Conservation (phyloP, 2,797 vertebrate species). For the Scolopax rusticola region DNA sequence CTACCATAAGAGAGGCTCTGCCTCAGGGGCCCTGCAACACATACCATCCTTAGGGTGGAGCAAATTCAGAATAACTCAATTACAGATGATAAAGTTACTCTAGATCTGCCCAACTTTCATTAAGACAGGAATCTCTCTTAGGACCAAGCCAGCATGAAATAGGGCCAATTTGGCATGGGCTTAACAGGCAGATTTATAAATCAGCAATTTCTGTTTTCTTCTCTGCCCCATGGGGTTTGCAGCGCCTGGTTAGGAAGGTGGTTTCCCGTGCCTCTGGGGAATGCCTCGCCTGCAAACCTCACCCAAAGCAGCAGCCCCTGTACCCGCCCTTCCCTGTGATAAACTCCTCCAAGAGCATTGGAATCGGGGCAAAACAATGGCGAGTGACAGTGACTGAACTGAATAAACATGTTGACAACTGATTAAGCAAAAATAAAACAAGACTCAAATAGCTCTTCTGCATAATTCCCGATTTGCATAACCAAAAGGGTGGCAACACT, state of each 20-base stretch:
- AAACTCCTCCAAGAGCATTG: not conserved
- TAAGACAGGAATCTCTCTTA: slow-evolving; percentile 39
- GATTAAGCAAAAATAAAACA: slow-evolving; percentile 74
- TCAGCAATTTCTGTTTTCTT: not conserved
- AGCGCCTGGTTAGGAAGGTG: not conserved
- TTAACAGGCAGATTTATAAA: not conserved
- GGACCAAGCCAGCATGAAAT: slow-evolving; percentile 12
- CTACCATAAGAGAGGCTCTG: not conserved
- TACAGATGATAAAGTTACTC: slow-evolving; percentile 17
- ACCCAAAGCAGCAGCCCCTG: slow-evolving; percentile 19
- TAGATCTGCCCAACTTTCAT: slow-evolving; percentile 14
- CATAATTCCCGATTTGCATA: slow-evolving; percentile 72
- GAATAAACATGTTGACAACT: slow-evolving; percentile 70
- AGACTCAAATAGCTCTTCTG: slow-evolving; percentile 65
- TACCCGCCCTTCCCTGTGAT: slow-evolving; percentile 17
- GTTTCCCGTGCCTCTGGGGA: not conserved
- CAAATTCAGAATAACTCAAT: not conserved
- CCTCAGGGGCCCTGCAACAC: not conserved
- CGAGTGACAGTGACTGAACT: slow-evolving; percentile 60
- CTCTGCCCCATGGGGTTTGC: not conserved
- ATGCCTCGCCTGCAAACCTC: not conserved
- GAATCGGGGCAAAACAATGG: slow-evolving; percentile 51
- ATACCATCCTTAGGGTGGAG: slow-evolving; percentile 22
- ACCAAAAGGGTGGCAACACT: slow-evolving; percentile 64
- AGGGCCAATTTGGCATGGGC: not conserved